Base-by-base conservation (phyloP, 2,113 vertebrate genomes). In the Panthera uncia region DNA sequence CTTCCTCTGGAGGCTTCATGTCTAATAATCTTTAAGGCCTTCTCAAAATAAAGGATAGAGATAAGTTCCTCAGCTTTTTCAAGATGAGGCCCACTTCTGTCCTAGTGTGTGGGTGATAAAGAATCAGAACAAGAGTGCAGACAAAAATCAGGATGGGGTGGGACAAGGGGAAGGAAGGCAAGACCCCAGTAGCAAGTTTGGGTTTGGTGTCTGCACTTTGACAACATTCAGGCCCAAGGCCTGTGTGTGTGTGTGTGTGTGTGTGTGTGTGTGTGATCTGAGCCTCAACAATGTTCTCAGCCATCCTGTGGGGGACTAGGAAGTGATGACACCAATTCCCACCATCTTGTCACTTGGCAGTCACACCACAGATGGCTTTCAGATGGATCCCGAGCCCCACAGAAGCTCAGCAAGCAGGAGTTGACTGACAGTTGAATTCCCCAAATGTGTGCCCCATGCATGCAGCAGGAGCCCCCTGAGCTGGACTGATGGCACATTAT, bases 291-390 rank as follows among this genome's bases (percentile, higher is more conserved):
- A 33, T 48, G 55, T 94, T 96, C 80, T 88, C 84, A 85, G 87
- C 73, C 68, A 92, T 88, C 82, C 85, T 80, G 69, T 27, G 41
- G 93, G 93, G 88, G 92, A 94, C 29, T 48, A 31, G 78, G 69
- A 89, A 91, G 92, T 57, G 89, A 97, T 69, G 95, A 93, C 78
- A 97, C 69, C 0, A 5, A 92, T 61, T 90, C 68, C 92, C 66
- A 79, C 79, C 93, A 65, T 82, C 89, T 76, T 82, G 73, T 96
- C 94, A 95, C 85, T 96, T 91, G 45, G n/a, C 55, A 86, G 73
- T 97, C 93, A 94, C 73, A 93, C 91, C 68, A 95, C 82, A 95
- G 93, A 97, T 95, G 96, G 73, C 66, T 93, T 97, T 93, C 91
- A 87, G 81, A 66, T 3, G 18, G 27, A 89, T 88, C 63, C 89